Evolutionary conservation across 1,140 invertebrate species (phyloP), one percentile per base, ranked within the genome.

Genomic region (Lasioglossum albipes): DNA sequence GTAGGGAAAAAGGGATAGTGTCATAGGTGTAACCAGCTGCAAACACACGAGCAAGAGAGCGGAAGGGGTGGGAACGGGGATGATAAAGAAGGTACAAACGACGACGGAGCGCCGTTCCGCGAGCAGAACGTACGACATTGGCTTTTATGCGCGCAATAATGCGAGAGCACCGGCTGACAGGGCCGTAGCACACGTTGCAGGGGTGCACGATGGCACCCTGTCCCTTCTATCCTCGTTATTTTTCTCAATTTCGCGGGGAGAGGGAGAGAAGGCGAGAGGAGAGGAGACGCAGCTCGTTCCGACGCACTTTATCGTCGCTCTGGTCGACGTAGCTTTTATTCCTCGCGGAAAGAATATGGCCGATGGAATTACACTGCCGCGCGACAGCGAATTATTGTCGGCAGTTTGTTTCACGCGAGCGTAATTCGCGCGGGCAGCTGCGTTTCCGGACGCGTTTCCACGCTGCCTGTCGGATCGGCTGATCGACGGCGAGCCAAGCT

Each of bases 111-210:
- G 62, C 42, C 78, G 45, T 86, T 85, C 74, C 75, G 66, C 57
- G 52, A 45, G 62, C 67, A n/a, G 69, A 85, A 86, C 75, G 68
- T 86, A 82, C 83, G 83, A 87, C 77, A 84, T 85, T 85, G 85
- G 73, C 84, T 88, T 89, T 89, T 89, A 88, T 85, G 81, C 76
- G 66, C 20, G 81, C 75, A 84, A 88, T 87, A 88, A 87, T 81
- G 82, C 81, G 79, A 81, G 77, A 74, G 85, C 84, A 64, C 81
- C 85, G 85, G 79, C 79, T 88, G 83, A 83, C 67, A 67, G 61
- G 54, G 27, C 78, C 79, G 73, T 83, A 74, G 54, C 10, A 59
- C 54, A 31, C 52, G 76, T 74, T 81, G 72, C 45, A 78, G 67
- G 54, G 70, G 16, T n/a, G 31, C 41, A 41, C 27, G 31, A 5